A percentile compares a stretch with the other conserved stretches of the same genome.
Conservation (phyloP, 2,888 invertebrate genomes). For the Tetragonula carbonaria region DNA sequence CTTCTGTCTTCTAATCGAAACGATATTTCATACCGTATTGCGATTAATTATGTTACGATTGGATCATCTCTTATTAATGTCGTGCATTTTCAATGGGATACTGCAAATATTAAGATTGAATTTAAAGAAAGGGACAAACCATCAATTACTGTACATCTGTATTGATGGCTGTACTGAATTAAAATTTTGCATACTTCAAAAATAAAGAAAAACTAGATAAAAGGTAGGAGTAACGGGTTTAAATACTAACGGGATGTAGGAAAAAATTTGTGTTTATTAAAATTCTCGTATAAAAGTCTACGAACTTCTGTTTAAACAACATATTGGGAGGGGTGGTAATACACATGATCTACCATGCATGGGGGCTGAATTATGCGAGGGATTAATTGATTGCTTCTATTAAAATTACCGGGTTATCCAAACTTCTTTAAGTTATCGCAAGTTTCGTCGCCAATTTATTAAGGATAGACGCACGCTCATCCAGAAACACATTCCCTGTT, state of each 20-base stretch:
- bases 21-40: background rate
- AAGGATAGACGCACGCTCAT: constrained; percentile 25
- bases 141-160: background rate
- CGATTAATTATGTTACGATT: constrained; percentile 3
- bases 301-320: constrained; percentile 13
- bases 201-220: constrained; percentile 12
- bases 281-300: constrained; percentile 46
- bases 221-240: background rate
- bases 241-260: constrained; percentile 25
- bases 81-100: constrained; percentile 21
- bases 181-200: constrained; percentile 1
- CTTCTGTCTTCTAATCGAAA: background rate
- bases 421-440: constrained; percentile 20
- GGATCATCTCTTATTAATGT: constrained; percentile 13
- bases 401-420: constrained; percentile 48
- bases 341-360: constrained; percentile 56
- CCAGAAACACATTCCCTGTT: constrained; percentile 21
- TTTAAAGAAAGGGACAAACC: background rate
- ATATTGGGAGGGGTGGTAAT: constrained; percentile 39
- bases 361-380: constrained; percentile 40
- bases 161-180: background rate
- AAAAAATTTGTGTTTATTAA: constrained; percentile 51
- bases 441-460: constrained; percentile 30
- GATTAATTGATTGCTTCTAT: constrained; percentile 47
- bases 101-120: constrained; percentile 8